phyloP scores from a whole-genome alignment of 2,797 vertebrate species.

The Lacerta bilineata region DNA sequence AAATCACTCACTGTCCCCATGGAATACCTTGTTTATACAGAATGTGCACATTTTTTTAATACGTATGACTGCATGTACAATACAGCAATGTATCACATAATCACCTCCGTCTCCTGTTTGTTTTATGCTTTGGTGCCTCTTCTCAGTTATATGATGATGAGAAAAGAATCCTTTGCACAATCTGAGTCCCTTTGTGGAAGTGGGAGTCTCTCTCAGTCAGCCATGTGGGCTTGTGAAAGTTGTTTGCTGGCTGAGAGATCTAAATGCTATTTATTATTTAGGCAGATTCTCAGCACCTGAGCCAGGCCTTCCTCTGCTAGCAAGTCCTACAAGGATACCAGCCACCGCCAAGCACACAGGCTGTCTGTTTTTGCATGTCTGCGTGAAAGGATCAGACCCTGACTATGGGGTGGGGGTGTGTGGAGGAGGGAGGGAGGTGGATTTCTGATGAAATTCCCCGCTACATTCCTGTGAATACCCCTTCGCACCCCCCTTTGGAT shows the following conservation, averaged over 20 bases:
- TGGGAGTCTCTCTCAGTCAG: no score
- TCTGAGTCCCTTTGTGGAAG: no score
- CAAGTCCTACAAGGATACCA: no score
- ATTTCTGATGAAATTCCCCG: no score
- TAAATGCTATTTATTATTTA: neutral
- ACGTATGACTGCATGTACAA: slow-evolving; percentile 62
- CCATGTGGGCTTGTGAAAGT: no score
- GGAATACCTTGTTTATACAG: slow-evolving; percentile 27
- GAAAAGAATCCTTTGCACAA: no score
- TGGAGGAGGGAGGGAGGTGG: neutral
- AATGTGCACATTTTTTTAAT: slow-evolving; percentile 49
- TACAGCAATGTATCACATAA: slow-evolving; percentile 25
- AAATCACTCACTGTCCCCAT: neutral
- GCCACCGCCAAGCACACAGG: neutral
- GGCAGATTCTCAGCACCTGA: neutral
- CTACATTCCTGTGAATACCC: no score
- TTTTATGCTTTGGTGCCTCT: neutral
- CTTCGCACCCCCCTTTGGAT: no score
- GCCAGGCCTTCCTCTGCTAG: neutral
- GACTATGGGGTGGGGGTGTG: no score
- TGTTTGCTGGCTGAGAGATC: neutral
- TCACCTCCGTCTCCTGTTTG: neutral
- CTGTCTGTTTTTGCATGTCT: neutral
- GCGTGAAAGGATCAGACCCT: no score
- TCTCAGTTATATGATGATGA: no score